phyloP scores from a whole-genome alignment of 1,140 invertebrate genomes.

The Aleiodes sp. region DNA sequence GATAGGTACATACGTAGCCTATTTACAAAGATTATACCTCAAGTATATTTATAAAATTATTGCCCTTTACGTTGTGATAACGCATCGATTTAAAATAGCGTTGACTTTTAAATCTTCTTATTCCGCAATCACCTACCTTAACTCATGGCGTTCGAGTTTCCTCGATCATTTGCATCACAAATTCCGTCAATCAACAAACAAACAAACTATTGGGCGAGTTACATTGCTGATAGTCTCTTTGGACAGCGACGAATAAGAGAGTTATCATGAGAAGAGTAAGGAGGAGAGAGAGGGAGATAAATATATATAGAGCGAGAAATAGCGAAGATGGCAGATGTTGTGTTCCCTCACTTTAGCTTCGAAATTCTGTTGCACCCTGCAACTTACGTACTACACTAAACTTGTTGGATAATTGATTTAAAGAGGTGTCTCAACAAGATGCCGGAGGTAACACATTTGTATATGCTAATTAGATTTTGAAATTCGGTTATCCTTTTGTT shows the following conservation, averaged over 20 bases:
- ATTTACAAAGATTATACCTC: too few relatives aligned
- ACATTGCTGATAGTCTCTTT: too few relatives aligned
- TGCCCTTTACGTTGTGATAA: too few relatives aligned
- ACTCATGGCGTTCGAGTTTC: neutral
- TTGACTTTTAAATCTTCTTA: too few relatives aligned
- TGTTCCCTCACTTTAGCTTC: neutral
- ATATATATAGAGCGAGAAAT: neutral
- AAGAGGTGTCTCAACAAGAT: slow-evolving; percentile 45
- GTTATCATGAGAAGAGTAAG: too few relatives aligned
- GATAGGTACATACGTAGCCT: too few relatives aligned
- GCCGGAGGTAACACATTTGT: slow-evolving; percentile 9
- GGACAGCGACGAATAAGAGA: too few relatives aligned
- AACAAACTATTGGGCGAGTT: neutral
- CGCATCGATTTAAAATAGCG: too few relatives aligned
- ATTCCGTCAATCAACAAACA: neutral
- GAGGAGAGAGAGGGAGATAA: neutral
- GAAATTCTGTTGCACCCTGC: neutral
- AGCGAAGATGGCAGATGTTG: slow-evolving; percentile 15
- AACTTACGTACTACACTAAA: neutral
- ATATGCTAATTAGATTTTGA: too few relatives aligned
- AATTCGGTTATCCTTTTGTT: too few relatives aligned
- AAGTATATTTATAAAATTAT: too few relatives aligned
- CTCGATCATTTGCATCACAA: neutral
- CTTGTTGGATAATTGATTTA: slow-evolving; percentile 44
- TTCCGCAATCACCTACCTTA: too few relatives aligned